These are phyloP conservation scores for Datnioides undecimradiatus DNA, from an alignment of 2,113 vertebrate genomes.

Conservation along the genomic window DNA sequence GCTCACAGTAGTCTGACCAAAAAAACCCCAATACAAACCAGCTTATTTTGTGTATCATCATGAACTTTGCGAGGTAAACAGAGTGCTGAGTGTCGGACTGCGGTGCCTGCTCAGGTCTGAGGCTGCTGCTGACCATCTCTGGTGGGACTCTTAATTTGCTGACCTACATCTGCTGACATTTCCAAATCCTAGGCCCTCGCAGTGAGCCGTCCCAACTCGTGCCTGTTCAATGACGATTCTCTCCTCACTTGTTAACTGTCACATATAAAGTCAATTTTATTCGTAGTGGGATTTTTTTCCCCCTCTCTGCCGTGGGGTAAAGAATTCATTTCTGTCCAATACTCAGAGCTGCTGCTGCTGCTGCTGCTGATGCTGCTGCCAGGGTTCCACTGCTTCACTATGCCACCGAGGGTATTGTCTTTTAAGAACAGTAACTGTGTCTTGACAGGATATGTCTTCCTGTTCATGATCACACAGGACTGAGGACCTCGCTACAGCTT, in stretches of 20 bases:
- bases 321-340: constrained; percentile 59
- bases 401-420: constrained; percentile 42
- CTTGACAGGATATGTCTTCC: constrained; percentile 48
- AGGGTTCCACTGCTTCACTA: constrained; percentile 21
- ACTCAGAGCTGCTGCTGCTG: constrained; percentile 26
- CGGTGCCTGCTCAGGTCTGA: constrained; percentile 49
- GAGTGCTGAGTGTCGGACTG: constrained; percentile 30
- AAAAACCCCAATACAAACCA: background rate
- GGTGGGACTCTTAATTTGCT: constrained; percentile 66
- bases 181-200: constrained; percentile 59
- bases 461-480: constrained; percentile 37
- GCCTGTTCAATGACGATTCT: constrained; percentile 65
- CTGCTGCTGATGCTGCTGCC: constrained; percentile 36
- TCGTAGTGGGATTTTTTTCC: constrained; percentile 30
- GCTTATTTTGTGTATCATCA: constrained; percentile 2
- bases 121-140: constrained; percentile 56
- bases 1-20: background rate
- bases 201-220: constrained; percentile 51
- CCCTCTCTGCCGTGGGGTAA: constrained; percentile 38
- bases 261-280: constrained; percentile 62
- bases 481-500: background rate
- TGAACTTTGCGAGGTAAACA: background rate
- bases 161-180: constrained; percentile 79
- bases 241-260: constrained; percentile 71
- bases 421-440: constrained; percentile 32